Percentiles rank a stretch among this genome's conserved stretches.
Conservation (phyloP, 1,140 invertebrate genomes). For the Bradynema listronoti region DNA sequence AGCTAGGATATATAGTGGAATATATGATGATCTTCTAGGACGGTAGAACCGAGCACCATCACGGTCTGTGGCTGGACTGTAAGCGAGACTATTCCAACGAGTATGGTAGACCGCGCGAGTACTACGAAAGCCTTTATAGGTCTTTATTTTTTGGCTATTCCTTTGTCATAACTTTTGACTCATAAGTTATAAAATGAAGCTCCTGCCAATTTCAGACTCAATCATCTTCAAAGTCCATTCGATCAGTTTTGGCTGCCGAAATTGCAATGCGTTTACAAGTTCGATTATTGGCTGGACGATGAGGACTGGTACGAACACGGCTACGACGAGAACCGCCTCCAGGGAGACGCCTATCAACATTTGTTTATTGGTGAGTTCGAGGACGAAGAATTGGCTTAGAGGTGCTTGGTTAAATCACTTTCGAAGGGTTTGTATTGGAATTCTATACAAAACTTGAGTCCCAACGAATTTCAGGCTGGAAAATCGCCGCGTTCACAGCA, state of each 20-base stretch:
- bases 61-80: conserved; percentile 55
- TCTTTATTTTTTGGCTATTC: conserved; percentile 13
- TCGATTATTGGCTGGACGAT: conserved; percentile 57
- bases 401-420: not conserved
- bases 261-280: conserved; percentile 54
- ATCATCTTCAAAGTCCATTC: conserved; percentile 50
- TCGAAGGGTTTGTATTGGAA: not conserved
- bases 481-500: conserved; percentile 52
- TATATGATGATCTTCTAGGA: conserved; percentile 37
- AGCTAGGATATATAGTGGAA: not conserved
- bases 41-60: conserved; percentile 55
- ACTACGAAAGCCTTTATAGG: conserved; percentile 56
- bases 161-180: not conserved
- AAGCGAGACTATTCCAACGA: conserved; percentile 56
- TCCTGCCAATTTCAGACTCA: conserved; percentile 1
- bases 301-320: conserved; percentile 57
- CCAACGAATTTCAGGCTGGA: conserved; percentile 40
- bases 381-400: conserved; percentile 13
- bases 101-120: conserved; percentile 50
- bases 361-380: conserved; percentile 50
- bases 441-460: not conserved
- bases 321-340: conserved; percentile 54
- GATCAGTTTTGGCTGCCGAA: conserved; percentile 53
- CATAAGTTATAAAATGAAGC: not conserved
- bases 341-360: conserved; percentile 57